Conservation (phyloP, 2,888 invertebrate species). For the Xylocampa areola region DNA sequence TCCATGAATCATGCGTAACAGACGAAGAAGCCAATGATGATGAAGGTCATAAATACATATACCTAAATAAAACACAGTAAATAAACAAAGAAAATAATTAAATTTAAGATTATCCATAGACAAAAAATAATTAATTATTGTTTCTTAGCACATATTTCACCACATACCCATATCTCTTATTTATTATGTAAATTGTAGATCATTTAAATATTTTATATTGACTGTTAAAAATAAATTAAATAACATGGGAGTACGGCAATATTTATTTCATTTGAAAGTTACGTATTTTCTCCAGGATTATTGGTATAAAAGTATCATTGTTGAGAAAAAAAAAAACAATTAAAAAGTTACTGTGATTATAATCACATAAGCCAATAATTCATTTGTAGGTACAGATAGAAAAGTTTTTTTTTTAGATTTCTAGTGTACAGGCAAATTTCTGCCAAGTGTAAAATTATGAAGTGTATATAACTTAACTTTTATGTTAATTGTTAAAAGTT, state of each 20-base stretch:
- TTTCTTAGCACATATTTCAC: slow-evolving; percentile 6
- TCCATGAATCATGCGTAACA: too few relatives aligned
- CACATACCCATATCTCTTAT: neutral
- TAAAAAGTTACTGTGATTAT: neutral
- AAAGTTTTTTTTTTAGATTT: too few relatives aligned
- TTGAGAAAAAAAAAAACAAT: neutral
- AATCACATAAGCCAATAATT: neutral
- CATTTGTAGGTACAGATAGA: too few relatives aligned
- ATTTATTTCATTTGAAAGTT: neutral
- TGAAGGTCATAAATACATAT: too few relatives aligned
- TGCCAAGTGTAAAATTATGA: too few relatives aligned
- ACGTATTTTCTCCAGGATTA: neutral
- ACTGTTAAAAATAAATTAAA: slow-evolving; percentile 16
- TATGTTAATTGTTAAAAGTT: too few relatives aligned
- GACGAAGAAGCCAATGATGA: too few relatives aligned
- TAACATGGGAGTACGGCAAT: neutral
- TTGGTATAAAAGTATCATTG: neutral
- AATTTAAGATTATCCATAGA: neutral
- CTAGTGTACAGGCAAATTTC: too few relatives aligned
- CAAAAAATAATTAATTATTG: too few relatives aligned
- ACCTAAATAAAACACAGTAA: neutral
- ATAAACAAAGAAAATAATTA: slow-evolving; percentile 2
- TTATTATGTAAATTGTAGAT: slow-evolving; percentile 7
- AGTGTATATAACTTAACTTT: too few relatives aligned
- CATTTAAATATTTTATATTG: neutral